Evolutionary conservation across 2,797 vertebrate genomes (phyloP).

Genomic region (Smutsia gigantea): DNA sequence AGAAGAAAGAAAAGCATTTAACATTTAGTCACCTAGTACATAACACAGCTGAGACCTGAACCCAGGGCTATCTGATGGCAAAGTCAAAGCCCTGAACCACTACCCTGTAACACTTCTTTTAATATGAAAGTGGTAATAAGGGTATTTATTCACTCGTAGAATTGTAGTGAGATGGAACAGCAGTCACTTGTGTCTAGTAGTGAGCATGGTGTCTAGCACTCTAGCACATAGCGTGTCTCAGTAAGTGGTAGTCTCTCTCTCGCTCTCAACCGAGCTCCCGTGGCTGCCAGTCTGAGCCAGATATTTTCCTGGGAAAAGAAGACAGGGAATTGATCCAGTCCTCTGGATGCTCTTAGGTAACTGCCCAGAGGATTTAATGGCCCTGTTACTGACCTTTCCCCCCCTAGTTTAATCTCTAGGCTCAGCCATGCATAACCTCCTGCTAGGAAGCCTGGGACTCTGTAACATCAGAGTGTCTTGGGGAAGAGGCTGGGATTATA

Average conservation of each 20-base stretch:
- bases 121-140: background rate
- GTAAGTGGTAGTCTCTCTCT: background rate
- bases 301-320: constrained; percentile 9
- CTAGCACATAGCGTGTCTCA: background rate
- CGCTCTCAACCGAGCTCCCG: background rate
- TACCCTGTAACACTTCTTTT: background rate
- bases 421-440: background rate
- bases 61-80: background rate
- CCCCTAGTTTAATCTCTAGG: constrained; percentile 30
- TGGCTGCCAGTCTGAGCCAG: background rate
- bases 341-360: constrained; percentile 18
- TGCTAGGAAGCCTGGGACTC: background rate
- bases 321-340: background rate
- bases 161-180: background rate
- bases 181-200: background rate
- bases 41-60: background rate
- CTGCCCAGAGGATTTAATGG: constrained; percentile 33
- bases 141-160: background rate
- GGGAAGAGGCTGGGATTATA: background rate
- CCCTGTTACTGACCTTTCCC: constrained; percentile 29
- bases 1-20: background rate
- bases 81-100: background rate
- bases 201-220: background rate
- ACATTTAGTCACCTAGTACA: background rate
- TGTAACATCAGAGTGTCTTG: background rate